Evolutionary conservation across 2,797 vertebrate genomes (phyloP), one percentile per base, ranked within the genome.

Genomic region (Eulemur mongoz): DNA sequence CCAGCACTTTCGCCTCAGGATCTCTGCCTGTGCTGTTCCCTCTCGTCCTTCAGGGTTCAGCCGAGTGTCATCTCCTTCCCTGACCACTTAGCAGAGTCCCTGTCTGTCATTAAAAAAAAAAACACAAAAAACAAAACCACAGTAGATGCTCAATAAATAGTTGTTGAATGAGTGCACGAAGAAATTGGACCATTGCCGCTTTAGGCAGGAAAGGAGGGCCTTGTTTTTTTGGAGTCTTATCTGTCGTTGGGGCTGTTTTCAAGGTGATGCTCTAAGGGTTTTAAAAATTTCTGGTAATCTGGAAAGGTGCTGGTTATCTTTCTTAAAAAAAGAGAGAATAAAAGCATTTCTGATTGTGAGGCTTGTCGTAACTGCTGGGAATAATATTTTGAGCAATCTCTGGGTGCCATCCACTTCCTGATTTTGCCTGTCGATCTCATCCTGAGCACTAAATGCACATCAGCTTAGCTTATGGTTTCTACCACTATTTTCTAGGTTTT

Each of bases 161-260:
- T n/a, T 70, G 43, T 67, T 78, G 22, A 78, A 23, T 23, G 23
- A 50, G 48, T n/a, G 30, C 20, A 14, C 12, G 1, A 67, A 38
- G 87, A 32, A 75, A 59, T 69, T 57, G 63, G n/a, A 23, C 27
- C 45, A 7, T 69, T 52, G 54, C 38, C 27, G 2, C 30, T 50
- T 63, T 32, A 93, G 57, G 50, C 5, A 3, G 50, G 63, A 27
- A 86, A 92, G 35, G 22, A 72, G 17, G 57, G 14, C 40, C 38
- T 91, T 63, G 43, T 73, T 92, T 52, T 81, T 95, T 50, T 73
- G 32, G 25, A 83, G 1, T 48, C 45, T 78, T 95, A 91, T 78
- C 84, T 81, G 86, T 92, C 63, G 17, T 61, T 32, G 4, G 94
- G 90, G 79, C 52, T 97, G n/a, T 48, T 95, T 97, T 97, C 88